Conservation (phyloP, 2,888 invertebrate genomes). For the Lepas anatifera region DNA sequence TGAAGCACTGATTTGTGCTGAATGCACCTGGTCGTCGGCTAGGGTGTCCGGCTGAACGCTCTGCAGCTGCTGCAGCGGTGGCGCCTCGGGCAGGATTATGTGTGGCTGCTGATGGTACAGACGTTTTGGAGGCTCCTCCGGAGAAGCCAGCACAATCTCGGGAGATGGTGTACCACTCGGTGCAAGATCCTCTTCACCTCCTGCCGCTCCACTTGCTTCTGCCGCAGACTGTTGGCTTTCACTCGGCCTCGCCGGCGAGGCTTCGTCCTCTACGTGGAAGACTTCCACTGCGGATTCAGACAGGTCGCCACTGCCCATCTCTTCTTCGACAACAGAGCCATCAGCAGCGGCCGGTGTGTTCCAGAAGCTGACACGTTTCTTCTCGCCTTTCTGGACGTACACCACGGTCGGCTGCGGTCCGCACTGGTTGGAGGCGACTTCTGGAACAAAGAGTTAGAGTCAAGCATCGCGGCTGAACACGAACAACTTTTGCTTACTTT, state of each 20-base stretch:
- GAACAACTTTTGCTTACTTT: too few species aligned
- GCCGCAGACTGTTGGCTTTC: too few species aligned
- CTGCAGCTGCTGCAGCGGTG: background rate
- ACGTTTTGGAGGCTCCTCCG: background rate
- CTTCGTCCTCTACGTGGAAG: background rate
- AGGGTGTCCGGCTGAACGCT: background rate
- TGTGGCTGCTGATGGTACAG: background rate
- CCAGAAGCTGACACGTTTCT: background rate
- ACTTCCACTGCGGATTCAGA: background rate
- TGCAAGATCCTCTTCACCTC: too few species aligned
- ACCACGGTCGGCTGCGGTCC: background rate
- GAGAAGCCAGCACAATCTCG: background rate
- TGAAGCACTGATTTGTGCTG: too few species aligned
- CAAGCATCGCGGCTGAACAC: too few species aligned
- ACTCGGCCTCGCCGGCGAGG: background rate
- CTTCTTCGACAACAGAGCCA: background rate
- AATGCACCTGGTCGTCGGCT: too few species aligned
- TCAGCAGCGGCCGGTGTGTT: background rate
- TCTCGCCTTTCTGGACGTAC: background rate
- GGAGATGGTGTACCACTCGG: background rate
- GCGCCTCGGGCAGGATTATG: background rate
- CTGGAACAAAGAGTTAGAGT: background rate
- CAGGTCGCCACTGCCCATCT: background rate
- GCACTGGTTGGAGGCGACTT: background rate
- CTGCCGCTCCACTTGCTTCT: too few species aligned